Conservation (phyloP, 2,888 invertebrate species). For the Galerucella pusilla region DNA sequence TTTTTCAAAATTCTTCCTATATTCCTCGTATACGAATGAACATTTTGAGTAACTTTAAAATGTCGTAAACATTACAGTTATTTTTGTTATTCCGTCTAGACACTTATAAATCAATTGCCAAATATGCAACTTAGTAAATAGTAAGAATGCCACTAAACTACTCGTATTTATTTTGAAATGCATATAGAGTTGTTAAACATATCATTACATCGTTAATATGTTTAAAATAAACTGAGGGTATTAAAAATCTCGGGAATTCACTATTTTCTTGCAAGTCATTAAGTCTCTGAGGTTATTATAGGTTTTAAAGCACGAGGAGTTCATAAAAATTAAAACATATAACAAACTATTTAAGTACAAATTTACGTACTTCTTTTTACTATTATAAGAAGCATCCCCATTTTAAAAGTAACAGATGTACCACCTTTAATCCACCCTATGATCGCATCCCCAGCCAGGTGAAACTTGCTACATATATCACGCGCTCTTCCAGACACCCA, state of each 20-base stretch:
- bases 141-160: background rate
- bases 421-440: slow-evolving; percentile 35
- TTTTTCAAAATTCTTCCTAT: background rate
- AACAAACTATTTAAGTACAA: background rate
- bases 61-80: background rate
- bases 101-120: background rate
- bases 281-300: too few relatives aligned
- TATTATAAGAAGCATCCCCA: background rate
- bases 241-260: background rate
- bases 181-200: slow-evolving; percentile 4
- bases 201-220: background rate
- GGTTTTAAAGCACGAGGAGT: too few relatives aligned
- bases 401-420: slow-evolving; percentile 21
- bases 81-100: background rate
- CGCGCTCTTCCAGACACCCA: slow-evolving; percentile 38
- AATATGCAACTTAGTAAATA: background rate
- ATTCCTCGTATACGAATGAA: background rate
- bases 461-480: slow-evolving; percentile 24
- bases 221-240: background rate
- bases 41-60: background rate
- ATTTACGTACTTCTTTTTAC: background rate
- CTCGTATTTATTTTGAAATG: background rate
- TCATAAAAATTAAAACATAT: too few relatives aligned
- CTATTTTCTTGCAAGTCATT: too few relatives aligned
- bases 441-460: slow-evolving; percentile 43